Evolutionary conservation across 2,797 vertebrate genomes (phyloP).

Genomic region (Xenops minutus): DNA sequence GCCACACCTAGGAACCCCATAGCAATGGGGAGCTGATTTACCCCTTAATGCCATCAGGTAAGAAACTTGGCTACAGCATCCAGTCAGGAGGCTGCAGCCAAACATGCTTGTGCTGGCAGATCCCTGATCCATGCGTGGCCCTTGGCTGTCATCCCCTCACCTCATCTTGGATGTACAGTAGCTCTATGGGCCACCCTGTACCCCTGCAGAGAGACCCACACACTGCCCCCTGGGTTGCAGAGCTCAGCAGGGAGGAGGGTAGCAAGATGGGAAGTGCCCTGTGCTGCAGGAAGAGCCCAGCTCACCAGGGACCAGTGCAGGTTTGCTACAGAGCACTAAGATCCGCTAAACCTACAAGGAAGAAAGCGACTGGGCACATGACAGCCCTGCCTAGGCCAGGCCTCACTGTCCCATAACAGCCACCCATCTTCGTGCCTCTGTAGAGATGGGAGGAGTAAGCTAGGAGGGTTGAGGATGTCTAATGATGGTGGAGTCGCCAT

Average conservation of each 20-base stretch:
- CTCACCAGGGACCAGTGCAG: not conserved
- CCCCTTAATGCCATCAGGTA: not conserved
- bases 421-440: not conserved
- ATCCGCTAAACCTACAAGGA: slow-evolving; percentile 7
- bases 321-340: slow-evolving; percentile 14
- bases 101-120: not conserved
- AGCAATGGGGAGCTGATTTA: not conserved
- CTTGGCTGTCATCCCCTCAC: not conserved
- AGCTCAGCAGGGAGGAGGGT: not conserved
- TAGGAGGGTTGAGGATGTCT: not conserved
- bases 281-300: not conserved
- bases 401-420: not conserved
- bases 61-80: not conserved
- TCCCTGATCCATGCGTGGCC: not conserved
- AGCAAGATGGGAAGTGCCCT: not conserved
- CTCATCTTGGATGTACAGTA: not conserved
- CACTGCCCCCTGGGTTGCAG: not conserved
- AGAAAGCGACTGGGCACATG: not conserved
- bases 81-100: not conserved
- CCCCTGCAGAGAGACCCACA: not conserved
- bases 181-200: not conserved
- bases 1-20: not conserved
- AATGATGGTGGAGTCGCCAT: not conserved
- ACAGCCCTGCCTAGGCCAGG: not conserved
- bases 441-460: not conserved